Conservation (phyloP, 2,113 vertebrate genomes). For the Labeo catla region DNA sequence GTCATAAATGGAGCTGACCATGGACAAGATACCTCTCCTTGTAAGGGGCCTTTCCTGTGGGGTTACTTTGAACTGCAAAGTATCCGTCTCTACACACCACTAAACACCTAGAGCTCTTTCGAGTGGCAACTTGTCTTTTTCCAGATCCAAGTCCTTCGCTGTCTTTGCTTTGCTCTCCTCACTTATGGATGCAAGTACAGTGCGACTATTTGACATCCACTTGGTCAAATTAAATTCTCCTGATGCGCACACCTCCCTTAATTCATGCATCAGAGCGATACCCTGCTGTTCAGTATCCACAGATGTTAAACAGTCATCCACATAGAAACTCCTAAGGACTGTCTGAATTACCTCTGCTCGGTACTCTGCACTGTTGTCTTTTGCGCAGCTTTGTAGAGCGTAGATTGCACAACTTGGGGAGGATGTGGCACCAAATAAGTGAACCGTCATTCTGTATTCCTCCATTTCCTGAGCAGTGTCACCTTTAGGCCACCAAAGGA, state of each 20-base stretch:
- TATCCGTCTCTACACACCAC: slow-evolving; percentile 23
- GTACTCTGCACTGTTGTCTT: not conserved
- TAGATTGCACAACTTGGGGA: slow-evolving; percentile 8
- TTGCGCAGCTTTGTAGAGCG: not conserved
- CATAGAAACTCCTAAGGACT: not conserved
- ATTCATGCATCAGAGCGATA: not conserved
- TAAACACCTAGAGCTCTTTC: slow-evolving; percentile 24
- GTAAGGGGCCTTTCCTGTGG: not conserved
- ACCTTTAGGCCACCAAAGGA: not conserved
- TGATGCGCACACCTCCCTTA: slow-evolving; percentile 3
- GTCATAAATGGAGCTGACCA: slow-evolving; percentile 35
- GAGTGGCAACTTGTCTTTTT: not conserved
- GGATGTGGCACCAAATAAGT: not conserved
- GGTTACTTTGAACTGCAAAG: slow-evolving; percentile 16
- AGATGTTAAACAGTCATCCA: not conserved
- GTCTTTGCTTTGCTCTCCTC: slow-evolving; percentile 8
- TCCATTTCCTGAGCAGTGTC: not conserved
- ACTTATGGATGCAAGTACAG: not conserved
- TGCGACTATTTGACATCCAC: not conserved
- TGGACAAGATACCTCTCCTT: not conserved
- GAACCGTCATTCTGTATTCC: not conserved
- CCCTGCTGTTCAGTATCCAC: slow-evolving; percentile 3
- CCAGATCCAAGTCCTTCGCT: slow-evolving; percentile 30
- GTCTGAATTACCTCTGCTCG: not conserved
- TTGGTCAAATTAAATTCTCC: not conserved